phyloP scores from a whole-genome alignment of 1,140 invertebrate species.

The Aphelinus certus region DNA sequence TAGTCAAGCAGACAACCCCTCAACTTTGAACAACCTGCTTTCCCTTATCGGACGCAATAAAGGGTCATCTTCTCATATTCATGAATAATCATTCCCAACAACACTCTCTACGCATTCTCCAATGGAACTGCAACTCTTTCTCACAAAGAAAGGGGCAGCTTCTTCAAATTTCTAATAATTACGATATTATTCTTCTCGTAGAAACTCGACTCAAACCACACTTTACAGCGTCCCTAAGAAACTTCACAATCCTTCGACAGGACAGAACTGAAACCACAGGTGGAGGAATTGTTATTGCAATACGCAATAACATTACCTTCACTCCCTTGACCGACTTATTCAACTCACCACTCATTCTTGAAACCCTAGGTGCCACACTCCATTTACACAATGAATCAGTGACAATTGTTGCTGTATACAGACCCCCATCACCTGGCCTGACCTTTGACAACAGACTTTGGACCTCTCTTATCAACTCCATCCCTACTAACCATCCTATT shows the following conservation, averaged over 20 bases:
- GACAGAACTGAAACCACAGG: not conserved
- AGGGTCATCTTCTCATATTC: no score
- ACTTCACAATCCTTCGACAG: not conserved
- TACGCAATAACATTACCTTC: not conserved
- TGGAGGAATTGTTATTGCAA: not conserved
- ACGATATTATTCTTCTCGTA: not conserved
- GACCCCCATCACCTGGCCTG: not conserved
- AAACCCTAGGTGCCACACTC: not conserved
- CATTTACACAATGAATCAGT: not conserved
- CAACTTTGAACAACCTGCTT: no score
- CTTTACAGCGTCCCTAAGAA: not conserved
- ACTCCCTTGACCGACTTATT: not conserved
- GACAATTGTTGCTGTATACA: not conserved
- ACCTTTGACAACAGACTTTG: no score
- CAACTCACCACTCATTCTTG: not conserved
- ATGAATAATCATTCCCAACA: not conserved
- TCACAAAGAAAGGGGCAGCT: not conserved
- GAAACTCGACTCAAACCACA: not conserved
- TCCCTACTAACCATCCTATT: not conserved
- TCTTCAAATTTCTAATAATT: not conserved
- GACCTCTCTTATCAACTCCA: not conserved
- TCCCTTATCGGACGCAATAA: no score
- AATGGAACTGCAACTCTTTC: conserved; percentile 14
- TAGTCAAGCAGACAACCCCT: no score
- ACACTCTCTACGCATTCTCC: conserved; percentile 14